Evolutionary conservation across 2,888 invertebrate species (phyloP).

Genomic region (Conchocele bisecta): DNA sequence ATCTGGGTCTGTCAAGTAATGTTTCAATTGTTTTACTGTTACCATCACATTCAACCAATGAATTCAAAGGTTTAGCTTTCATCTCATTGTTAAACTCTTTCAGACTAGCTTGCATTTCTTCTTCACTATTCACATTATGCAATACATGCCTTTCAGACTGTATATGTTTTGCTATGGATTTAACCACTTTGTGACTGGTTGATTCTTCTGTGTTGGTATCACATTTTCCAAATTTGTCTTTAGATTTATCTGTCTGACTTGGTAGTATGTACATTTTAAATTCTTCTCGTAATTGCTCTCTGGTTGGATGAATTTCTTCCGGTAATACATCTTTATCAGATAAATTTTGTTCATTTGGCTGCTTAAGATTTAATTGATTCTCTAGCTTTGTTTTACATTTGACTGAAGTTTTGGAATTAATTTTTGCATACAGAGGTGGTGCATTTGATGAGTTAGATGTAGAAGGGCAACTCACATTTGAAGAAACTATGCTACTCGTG

Average conservation of each 20-base stretch:
- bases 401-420: constrained; percentile 15
- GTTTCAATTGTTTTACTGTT: too few species aligned
- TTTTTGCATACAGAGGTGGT: constrained; percentile 35
- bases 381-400: neutral
- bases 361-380: neutral
- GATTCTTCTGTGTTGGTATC: neutral
- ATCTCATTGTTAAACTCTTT: too few species aligned
- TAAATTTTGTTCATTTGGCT: neutral
- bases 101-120: too few species aligned
- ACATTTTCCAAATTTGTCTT: neutral
- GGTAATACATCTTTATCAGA: neutral
- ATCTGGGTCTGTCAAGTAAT: too few species aligned
- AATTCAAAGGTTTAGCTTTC: too few species aligned
- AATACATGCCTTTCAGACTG: neutral
- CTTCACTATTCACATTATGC: too few species aligned
- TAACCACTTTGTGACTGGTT: neutral
- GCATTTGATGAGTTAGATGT: too few species aligned
- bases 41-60: too few species aligned
- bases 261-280: constrained; percentile 54
- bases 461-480: too few species aligned
- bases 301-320: neutral
- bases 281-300: constrained; percentile 36
- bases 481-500: too few species aligned
- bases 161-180: neutral
- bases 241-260: constrained; percentile 34